A percentile compares a stretch with the other conserved stretches of the same genome.
Conservation (phyloP, 2,113 vertebrate species). For the Platysteira castanea region DNA sequence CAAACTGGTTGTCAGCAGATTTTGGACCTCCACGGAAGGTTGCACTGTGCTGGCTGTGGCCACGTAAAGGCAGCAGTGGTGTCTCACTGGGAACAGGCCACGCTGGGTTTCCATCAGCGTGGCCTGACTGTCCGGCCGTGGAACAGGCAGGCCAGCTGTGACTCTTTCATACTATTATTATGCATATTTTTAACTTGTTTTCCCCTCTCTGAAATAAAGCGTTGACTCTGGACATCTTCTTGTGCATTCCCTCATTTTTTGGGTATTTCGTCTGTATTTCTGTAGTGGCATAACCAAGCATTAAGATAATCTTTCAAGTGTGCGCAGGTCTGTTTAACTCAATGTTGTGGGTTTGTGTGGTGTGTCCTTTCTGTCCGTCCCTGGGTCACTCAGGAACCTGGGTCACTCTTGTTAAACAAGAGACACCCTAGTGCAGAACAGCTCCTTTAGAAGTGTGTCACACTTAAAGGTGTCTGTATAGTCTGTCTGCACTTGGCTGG, state of each 20-base stretch:
- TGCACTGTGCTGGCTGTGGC: not conserved
- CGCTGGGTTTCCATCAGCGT: rapidly evolving
- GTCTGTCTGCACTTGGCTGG: not conserved
- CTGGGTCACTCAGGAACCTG: not conserved
- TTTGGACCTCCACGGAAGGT: not conserved
- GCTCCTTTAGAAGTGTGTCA: not conserved
- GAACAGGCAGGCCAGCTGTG: not conserved
- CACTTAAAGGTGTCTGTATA: not conserved
- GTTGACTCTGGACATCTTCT: not conserved
- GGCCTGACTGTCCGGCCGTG: rapidly evolving
- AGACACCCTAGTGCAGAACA: not conserved
- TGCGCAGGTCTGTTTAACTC: not conserved
- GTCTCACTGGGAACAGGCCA: rapidly evolving
- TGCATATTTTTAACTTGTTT: not conserved
- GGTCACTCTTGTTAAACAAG: not conserved
- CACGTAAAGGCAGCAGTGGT: not conserved
- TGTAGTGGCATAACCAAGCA: not conserved
- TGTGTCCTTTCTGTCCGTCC: not conserved
- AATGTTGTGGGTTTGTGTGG: not conserved
- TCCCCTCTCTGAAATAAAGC: not conserved
- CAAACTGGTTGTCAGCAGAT: not conserved
- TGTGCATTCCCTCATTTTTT: not conserved
- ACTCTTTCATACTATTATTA: not conserved
- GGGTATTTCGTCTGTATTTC: not conserved
- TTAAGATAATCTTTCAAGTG: not conserved